Percentiles rank a stretch among this genome's conserved stretches.
phyloP scores from a whole-genome alignment of 2,888 invertebrate genomes.

The Tyria jacobaeae region DNA sequence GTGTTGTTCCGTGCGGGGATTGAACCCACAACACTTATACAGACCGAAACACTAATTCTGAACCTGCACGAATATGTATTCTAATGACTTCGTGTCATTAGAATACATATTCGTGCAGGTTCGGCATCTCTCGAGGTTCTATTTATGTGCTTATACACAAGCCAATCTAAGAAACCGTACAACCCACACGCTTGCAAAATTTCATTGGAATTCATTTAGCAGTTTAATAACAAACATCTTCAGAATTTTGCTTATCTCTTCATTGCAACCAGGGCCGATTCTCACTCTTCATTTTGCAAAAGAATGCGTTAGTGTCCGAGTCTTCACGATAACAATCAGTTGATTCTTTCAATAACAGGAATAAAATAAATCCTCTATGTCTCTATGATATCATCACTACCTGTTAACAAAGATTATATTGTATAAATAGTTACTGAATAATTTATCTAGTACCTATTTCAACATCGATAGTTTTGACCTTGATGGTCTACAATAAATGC shows the following conservation, averaged over 20 bases:
- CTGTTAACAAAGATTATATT: too few species aligned
- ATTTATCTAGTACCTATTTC: constrained; percentile 22
- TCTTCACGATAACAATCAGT: not conserved
- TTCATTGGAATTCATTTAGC: not conserved
- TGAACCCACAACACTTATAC: too few species aligned
- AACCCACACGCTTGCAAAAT: too few species aligned
- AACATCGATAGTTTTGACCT: constrained; percentile 49
- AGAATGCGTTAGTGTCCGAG: not conserved
- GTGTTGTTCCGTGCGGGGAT: too few species aligned
- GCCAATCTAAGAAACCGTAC: too few species aligned
- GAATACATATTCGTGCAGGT: too few species aligned
- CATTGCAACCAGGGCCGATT: not conserved
- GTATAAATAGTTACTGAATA: not conserved
- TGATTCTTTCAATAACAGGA: not conserved
- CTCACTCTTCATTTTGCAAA: not conserved
- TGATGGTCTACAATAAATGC: constrained; percentile 50
- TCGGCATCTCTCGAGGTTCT: too few species aligned
- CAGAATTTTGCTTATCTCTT: not conserved
- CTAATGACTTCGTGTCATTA: too few species aligned
- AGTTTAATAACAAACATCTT: not conserved
- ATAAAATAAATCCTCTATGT: not conserved
- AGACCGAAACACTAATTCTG: too few species aligned
- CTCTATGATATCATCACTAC: too few species aligned
- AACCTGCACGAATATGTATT: too few species aligned
- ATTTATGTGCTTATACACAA: too few species aligned